A percentile compares a stretch with the other conserved stretches of the same genome.
Conservation (phyloP, 1,140 invertebrate species). For the Chymomyza costata region DNA sequence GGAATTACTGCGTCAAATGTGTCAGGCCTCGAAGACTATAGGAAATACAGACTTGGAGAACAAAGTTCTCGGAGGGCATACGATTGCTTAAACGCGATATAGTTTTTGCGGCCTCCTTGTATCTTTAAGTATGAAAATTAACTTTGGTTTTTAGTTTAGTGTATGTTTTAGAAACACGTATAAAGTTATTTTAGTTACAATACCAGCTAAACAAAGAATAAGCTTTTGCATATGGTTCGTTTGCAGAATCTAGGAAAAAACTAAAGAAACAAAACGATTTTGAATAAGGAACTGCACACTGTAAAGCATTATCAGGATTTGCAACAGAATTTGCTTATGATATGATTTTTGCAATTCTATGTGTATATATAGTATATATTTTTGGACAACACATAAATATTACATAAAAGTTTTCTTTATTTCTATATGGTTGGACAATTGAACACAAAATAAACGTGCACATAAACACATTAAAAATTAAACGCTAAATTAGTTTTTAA, state of each 20-base stretch:
- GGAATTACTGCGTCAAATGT: constrained; percentile 95
- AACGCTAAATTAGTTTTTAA: constrained; percentile 2
- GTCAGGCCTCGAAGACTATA: constrained; percentile 97
- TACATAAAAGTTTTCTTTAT: constrained; percentile 6
- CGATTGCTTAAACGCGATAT: constrained; percentile 97
- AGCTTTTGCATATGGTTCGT: neutral
- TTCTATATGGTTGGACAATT: constrained; percentile 25
- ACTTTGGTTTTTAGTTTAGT: neutral
- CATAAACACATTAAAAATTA: constrained; percentile 24
- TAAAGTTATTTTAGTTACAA: neutral
- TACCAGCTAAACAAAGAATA: neutral
- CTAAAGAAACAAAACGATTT: too few species aligned
- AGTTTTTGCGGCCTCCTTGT: constrained; percentile 98
- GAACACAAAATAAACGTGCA: constrained; percentile 3
- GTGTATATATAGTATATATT: too few species aligned
- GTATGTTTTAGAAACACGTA: neutral
- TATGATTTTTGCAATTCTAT: too few species aligned
- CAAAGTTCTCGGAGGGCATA: constrained; percentile 96
- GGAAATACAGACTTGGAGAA: constrained; percentile 97
- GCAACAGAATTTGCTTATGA: too few species aligned
- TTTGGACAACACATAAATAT: neutral
- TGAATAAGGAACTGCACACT: too few species aligned
- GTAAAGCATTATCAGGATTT: too few species aligned
- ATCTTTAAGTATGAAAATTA: constrained; percentile 82
- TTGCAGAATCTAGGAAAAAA: too few species aligned